Percentiles rank a stretch among this genome's conserved stretches.
Evolutionary conservation across 2,888 invertebrate species (phyloP).

Genomic region (Pristionchus entomophagus): DNA sequence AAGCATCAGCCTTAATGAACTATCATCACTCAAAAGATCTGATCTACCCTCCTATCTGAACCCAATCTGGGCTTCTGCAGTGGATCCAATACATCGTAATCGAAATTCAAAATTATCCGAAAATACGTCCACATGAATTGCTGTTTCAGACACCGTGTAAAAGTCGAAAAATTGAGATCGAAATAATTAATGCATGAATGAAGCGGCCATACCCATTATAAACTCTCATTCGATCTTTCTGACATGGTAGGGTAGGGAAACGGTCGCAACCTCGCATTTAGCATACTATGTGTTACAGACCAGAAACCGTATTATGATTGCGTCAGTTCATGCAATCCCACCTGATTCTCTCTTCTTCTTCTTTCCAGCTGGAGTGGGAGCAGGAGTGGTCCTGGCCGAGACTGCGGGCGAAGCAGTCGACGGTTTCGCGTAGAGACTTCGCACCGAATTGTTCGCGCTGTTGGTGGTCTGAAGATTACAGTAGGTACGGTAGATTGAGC

Average conservation of each 20-base stretch:
- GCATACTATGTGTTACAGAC: no score
- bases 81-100: no score
- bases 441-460: constrained; percentile 58
- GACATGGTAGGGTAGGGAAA: background rate
- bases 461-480: constrained; percentile 52
- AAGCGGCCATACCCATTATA: no score
- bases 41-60: no score
- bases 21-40: no score
- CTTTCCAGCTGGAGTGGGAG: background rate
- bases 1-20: no score
- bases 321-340: background rate
- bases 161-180: background rate
- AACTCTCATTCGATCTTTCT: background rate
- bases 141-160: background rate
- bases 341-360: constrained; percentile 45
- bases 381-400: background rate
- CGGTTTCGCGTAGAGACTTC: constrained; percentile 53
- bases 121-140: background rate
- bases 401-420: background rate
- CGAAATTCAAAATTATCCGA: no score
- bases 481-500: no score
- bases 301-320: no score
- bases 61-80: no score
- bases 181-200: background rate
- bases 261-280: no score